Evolutionary conservation across 2,113 vertebrate genomes (phyloP).

Genomic region (Hippolais icterina): DNA sequence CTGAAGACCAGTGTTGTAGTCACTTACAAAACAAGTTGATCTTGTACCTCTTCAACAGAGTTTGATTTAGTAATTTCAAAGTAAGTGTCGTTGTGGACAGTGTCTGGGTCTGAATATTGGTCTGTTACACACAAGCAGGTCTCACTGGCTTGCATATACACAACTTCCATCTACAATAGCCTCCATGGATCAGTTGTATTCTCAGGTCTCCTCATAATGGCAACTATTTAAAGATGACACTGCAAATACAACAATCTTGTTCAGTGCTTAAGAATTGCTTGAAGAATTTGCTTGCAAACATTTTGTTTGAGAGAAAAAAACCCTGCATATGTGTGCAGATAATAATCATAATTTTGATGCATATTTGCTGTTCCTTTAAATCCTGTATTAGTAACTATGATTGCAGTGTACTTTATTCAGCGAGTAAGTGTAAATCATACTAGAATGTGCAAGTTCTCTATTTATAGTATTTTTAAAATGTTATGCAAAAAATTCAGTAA

Average conservation of each 20-base stretch:
- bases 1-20: not conserved
- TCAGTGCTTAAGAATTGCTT: not conserved
- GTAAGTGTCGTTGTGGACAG: not conserved
- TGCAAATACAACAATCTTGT: not conserved
- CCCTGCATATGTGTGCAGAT: not conserved
- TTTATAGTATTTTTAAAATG: not conserved
- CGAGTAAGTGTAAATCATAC: not conserved
- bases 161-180: not conserved
- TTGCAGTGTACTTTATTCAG: slow-evolving; percentile 26
- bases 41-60: not conserved
- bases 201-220: not conserved
- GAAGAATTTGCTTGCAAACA: not conserved
- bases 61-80: not conserved
- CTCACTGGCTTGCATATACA: not conserved
- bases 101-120: not conserved
- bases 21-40: not conserved
- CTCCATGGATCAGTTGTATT: not conserved
- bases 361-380: not conserved
- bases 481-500: not conserved
- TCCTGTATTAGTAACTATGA: not conserved
- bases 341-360: not conserved
- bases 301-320: not conserved
- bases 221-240: not conserved
- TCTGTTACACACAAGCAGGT: not conserved
- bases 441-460: not conserved